A percentile compares a stretch with the other conserved stretches of the same genome.
These are phyloP conservation scores for Chionis minor DNA, from an alignment of 2,113 vertebrate species.

Conservation along the genomic window DNA sequence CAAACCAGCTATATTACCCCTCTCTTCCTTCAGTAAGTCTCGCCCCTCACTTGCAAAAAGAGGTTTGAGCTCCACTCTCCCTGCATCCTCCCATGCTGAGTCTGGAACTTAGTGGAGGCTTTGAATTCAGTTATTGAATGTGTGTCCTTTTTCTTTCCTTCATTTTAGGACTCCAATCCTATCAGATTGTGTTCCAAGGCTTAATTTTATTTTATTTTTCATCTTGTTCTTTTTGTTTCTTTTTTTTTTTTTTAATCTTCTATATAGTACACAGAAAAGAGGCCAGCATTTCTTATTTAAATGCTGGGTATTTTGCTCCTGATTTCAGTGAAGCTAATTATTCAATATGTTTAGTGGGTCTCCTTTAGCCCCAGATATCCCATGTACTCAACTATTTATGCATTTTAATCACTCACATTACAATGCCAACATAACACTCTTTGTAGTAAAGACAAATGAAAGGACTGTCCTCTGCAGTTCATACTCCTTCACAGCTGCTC, in stretches of 20 bases:
- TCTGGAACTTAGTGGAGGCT: neutral
- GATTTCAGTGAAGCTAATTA: neutral
- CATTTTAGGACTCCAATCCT: neutral
- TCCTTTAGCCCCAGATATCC: neutral
- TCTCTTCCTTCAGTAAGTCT: neutral
- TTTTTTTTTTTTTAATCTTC: neutral
- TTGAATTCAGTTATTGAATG: neutral
- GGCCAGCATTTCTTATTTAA: neutral
- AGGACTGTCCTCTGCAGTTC: rapidly evolving
- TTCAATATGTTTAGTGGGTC: neutral
- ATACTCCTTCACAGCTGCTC: neutral
- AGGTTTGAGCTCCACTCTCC: neutral
- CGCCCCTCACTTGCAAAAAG: neutral
- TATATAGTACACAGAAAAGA: neutral
- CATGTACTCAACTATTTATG: neutral
- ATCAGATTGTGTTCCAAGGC: neutral
- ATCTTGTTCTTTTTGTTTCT: neutral
- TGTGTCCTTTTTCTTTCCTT: neutral
- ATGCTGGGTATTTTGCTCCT: neutral
- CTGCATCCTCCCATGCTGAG: neutral
- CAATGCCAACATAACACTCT: neutral
- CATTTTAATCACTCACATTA: neutral
- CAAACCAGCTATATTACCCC: neutral
- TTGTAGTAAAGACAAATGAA: neutral
- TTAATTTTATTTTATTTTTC: neutral